phyloP scores from a whole-genome alignment of 2,888 invertebrate genomes.

The Conistra vaccinii region DNA sequence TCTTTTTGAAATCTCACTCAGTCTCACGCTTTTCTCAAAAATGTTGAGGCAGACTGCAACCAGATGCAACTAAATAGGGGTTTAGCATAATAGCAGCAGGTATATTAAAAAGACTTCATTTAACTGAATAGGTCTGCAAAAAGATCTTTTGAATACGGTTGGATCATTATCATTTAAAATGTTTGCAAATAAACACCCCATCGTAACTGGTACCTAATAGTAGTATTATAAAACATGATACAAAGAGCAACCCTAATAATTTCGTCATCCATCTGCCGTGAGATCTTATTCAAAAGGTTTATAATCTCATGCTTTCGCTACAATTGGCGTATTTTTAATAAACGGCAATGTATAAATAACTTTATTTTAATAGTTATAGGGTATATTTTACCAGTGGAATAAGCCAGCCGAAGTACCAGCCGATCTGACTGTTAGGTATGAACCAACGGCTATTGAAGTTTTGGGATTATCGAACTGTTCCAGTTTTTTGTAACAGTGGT shows the following conservation, averaged over 20 bases:
- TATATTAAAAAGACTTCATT: constrained; percentile 11
- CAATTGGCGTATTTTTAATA: not conserved
- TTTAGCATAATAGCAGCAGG: not conserved
- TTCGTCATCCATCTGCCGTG: not conserved
- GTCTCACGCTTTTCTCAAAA: not conserved
- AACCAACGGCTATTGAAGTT: not conserved
- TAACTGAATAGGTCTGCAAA: constrained; percentile 4
- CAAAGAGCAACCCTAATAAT: constrained; percentile 6
- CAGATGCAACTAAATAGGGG: not conserved
- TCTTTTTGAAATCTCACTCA: not conserved
- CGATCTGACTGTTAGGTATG: not conserved
- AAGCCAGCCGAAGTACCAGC: too few species aligned
- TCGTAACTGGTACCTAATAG: not conserved
- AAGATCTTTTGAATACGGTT: not conserved
- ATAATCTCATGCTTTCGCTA: not conserved
- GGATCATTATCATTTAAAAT: constrained; percentile 5
- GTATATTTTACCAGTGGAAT: not conserved
- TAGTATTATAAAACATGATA: not conserved
- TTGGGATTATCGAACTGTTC: not conserved
- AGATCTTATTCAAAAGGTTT: not conserved
- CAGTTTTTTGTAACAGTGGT: not conserved
- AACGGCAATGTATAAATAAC: not conserved
- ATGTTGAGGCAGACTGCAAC: not conserved
- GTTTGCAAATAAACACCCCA: not conserved
- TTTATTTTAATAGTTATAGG: not conserved